phyloP scores from a whole-genome alignment of 2,888 invertebrate genomes.

The Cylloceria caligata region DNA sequence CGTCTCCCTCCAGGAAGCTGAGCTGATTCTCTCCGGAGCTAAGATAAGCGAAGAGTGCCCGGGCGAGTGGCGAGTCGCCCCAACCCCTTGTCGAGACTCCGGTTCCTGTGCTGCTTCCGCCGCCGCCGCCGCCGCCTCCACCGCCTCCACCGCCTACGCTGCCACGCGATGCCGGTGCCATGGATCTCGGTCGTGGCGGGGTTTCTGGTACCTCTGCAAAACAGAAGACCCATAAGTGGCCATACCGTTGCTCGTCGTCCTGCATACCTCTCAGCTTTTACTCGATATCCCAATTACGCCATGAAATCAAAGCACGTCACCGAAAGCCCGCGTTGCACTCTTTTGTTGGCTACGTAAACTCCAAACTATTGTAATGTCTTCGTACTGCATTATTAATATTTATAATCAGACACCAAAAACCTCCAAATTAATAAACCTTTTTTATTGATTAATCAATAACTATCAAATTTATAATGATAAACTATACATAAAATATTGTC shows the following conservation, averaged over 20 bases:
- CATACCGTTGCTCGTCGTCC: background rate
- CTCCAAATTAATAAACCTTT: background rate
- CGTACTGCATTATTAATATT: background rate
- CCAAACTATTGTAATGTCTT: background rate
- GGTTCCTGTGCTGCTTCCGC: constrained; percentile 71
- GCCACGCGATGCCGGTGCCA: constrained; percentile 85
- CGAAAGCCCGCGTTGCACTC: constrained; percentile 4
- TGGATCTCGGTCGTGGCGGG: constrained; percentile 88
- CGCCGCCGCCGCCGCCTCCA: constrained; percentile 75
- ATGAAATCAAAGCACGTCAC: constrained; percentile 36
- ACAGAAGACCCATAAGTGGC: constrained; percentile 23
- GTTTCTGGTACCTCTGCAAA: constrained; percentile 82
- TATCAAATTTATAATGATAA: too few relatives aligned
- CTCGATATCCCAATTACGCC: constrained; percentile 37
- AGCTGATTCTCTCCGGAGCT: constrained; percentile 96
- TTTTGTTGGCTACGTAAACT: background rate
- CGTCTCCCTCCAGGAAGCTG: constrained; percentile 95
- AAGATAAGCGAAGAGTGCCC: constrained; percentile 95
- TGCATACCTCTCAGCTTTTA: constrained; percentile 9
- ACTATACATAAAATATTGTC: too few relatives aligned
- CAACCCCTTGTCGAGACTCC: constrained; percentile 80
- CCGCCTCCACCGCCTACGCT: constrained; percentile 80
- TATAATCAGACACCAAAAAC: too few relatives aligned
- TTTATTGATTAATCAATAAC: too few relatives aligned
- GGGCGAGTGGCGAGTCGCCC: constrained; percentile 92